Base-by-base conservation (phyloP, 2,797 vertebrate species). In the Echiichthys vipera region DNA sequence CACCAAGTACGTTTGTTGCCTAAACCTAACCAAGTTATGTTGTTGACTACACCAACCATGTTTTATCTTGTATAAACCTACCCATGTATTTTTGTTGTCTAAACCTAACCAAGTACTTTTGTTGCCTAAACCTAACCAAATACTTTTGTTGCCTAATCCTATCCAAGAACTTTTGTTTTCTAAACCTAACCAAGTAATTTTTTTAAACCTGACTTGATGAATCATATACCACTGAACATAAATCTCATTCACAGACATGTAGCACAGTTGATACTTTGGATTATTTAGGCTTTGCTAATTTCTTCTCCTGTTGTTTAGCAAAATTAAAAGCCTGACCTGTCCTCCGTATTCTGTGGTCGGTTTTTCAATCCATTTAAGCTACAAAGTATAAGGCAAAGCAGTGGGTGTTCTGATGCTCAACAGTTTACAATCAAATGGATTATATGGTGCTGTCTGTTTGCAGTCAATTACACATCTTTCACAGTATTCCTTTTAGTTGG, bases 401-500 rank as follows among this genome's bases (percentile, higher is more conserved):
- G 39, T 22, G 39, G 51, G 15, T 73, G 32, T 37, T 43, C 8
- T 4, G 2, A 36, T 51, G 70, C 32, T 27, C 37, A 17, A 3
- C 37, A 9, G 18, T 34, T 10, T 24, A 30, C 42, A 47, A 36
- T 34, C 32, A 54, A 18, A 53, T 27, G 43, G 40, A 54, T 64
- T 43, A 58, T 36, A 58, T 51, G 56, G 17, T 63, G 45, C 8
- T 43, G 25, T 45, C 37, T 46, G 34, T 37, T 29, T 75, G 32
- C 53, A 59, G 65, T 49, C 58, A 43, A 39, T 71, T 57, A 66
- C 18, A 62, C 54, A 57, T 77, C 34, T 65, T 69, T 79, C 32
- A 58, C 67, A 78, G 75, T 73, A 59, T 50, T 70, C 66, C 76
- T 59, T 36, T 67, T 86, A 77, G 81, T 64, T 43, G 53, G 57